A percentile compares a stretch with the other conserved stretches of the same genome.
Conservation (phyloP, 2,888 invertebrate species). For the Amphipoea oculea region DNA sequence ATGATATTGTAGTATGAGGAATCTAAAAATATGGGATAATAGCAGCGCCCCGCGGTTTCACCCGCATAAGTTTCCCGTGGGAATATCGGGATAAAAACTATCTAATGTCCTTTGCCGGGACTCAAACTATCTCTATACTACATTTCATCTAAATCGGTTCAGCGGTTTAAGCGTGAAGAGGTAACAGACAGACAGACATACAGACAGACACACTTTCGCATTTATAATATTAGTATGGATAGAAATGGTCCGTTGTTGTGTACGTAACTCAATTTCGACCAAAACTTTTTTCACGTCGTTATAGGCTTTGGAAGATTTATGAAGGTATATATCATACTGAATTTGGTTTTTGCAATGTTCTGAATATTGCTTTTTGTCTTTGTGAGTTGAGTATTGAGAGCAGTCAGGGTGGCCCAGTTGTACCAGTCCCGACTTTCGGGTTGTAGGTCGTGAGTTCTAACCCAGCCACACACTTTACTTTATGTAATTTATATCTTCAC, state of each 20-base stretch:
- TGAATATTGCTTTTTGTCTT: background rate
- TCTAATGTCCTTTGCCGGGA: too few species aligned
- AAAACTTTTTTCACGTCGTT: background rate
- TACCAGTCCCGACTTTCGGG: background rate
- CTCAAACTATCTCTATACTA: too few species aligned
- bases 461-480: background rate
- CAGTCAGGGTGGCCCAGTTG: background rate
- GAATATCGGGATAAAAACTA: too few species aligned
- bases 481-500: background rate
- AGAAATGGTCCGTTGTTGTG: background rate
- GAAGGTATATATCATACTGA: background rate
- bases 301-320: background rate
- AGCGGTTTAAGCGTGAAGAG: too few species aligned
- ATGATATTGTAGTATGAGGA: background rate
- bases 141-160: too few species aligned
- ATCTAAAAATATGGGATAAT: too few species aligned
- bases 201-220: too few species aligned
- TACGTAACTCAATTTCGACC: background rate
- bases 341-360: background rate
- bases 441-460: background rate
- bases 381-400: background rate
- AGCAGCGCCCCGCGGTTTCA: too few species aligned
- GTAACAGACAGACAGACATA: too few species aligned
- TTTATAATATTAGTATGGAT: too few species aligned
- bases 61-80: too few species aligned